Conservation (phyloP, 2,888 invertebrate species). For the Scrobipalpa atriplicella region DNA sequence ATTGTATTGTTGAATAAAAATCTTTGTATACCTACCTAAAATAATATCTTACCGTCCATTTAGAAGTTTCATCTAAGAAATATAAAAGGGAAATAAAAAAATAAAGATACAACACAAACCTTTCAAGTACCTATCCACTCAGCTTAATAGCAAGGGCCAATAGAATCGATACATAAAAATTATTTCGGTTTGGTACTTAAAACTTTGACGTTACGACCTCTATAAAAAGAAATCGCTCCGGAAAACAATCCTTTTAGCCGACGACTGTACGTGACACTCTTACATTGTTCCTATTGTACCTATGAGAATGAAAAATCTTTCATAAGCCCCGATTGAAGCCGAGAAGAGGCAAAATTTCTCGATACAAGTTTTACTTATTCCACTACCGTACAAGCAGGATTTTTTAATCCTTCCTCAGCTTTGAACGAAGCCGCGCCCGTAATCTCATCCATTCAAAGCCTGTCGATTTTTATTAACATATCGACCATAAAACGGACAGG, state of each 20-base stretch:
- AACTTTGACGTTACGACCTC: slow-evolving; percentile 36
- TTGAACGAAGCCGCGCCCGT: slow-evolving; percentile 34
- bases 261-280: slow-evolving; percentile 32
- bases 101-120: slow-evolving; percentile 16
- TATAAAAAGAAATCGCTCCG: slow-evolving; percentile 36
- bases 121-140: slow-evolving; percentile 22
- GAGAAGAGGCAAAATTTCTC: slow-evolving; percentile 9
- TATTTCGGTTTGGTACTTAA: slow-evolving; percentile 35
- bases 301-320: slow-evolving; percentile 32
- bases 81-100: slow-evolving; percentile 19
- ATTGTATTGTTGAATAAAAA: too few relatives aligned
- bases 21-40: not conserved
- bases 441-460: slow-evolving; percentile 68
- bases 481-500: slow-evolving; percentile 68
- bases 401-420: slow-evolving; percentile 24
- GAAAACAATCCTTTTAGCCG: slow-evolving; percentile 35
- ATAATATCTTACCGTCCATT: not conserved
- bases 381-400: not conserved
- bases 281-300: slow-evolving; percentile 36
- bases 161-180: slow-evolving; percentile 34
- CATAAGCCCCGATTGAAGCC: slow-evolving; percentile 28
- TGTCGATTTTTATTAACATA: slow-evolving; percentile 78
- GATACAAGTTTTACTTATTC: slow-evolving; percentile 19
- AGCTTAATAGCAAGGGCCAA: slow-evolving; percentile 26
- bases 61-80: slow-evolving; percentile 7